phyloP scores from a whole-genome alignment of 2,797 vertebrate genomes.

The Gymnodraco acuticeps region DNA sequence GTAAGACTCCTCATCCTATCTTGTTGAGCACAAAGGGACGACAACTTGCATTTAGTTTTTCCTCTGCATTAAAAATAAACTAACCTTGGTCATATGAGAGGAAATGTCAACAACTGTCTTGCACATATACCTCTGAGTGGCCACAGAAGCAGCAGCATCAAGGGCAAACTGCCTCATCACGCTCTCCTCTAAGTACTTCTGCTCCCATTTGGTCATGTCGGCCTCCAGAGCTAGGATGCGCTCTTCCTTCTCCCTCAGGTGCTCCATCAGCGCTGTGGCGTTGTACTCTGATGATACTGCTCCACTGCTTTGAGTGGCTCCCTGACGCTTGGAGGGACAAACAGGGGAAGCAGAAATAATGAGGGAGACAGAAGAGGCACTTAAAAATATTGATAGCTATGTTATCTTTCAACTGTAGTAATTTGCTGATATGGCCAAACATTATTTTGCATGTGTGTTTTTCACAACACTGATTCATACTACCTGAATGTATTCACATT shows the following conservation, averaged over 20 bases:
- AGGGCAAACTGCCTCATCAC: slow-evolving; percentile 99
- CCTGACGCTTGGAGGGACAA: slow-evolving; percentile 87
- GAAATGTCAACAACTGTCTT: not conserved
- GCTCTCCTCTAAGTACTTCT: slow-evolving; percentile 98
- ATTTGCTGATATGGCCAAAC: not conserved
- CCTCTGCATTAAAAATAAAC: no score
- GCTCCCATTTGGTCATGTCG: slow-evolving; percentile 99
- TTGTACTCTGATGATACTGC: slow-evolving; percentile 86
- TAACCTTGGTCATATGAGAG: not conserved
- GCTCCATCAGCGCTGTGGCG: slow-evolving; percentile 92
- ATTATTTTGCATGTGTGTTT: not conserved
- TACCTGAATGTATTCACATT: no score
- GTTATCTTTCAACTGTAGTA: not conserved
- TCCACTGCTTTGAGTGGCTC: slow-evolving; percentile 84
- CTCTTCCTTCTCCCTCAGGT: slow-evolving; percentile 96
- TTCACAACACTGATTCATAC: no score
- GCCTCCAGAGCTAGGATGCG: slow-evolving; percentile 96
- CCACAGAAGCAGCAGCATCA: slow-evolving; percentile 95
- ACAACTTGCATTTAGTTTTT: no score
- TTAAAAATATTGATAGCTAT: not conserved
- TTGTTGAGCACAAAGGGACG: no score
- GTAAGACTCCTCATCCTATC: no score
- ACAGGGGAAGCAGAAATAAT: not conserved
- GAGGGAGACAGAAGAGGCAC: not conserved
- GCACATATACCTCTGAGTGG: slow-evolving; percentile 91